Base-by-base conservation (phyloP, 2,888 invertebrate genomes). In the Agrenia bidenticulata region DNA sequence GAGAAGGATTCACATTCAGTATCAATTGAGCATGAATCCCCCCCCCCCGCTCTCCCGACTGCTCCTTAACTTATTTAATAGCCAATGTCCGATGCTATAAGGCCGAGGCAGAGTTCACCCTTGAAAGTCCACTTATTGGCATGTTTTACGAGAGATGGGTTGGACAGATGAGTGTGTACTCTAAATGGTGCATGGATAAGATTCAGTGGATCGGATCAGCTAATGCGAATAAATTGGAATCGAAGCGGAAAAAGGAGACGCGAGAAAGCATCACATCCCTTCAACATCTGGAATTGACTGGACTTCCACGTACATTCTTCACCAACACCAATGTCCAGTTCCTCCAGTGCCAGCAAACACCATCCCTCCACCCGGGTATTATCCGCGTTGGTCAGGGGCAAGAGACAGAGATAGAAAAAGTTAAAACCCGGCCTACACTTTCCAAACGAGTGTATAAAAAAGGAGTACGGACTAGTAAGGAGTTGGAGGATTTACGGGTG, bases 11-110 rank as follows among this genome's bases (percentile, higher is more conserved):
- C 55, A 45, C 62, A 62, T 62, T 62, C 62, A 62, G 55, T 62
- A 55, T 45, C 62, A 62, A 62, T 62, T 62, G 62, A 62, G 41
- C 62, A 62, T 62, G 62, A 62, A 51, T 37, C 27, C 37, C n/a
- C 45, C 5, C 9, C 42, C 27, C 49, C 42, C 45, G 19, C 42
- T 23, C 56, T 56, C 32, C 26, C 37, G 37, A 15, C 15, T n/a
- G 15, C 9, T 39, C 45, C n/a, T 45, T 45, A 45, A 32, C 32
- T 32, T 32, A 32, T 11, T 32, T 32, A 32, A 32, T 32, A 11
- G 5, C 32, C 32, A 11, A 32, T 32, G 32, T 32, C 32, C 32
- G 32, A 32, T 32, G 5, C 32, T 32, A 7, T n/a, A n/a, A n/a
- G n/a, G n/a, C n/a, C n/a, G n/a, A n/a, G n/a, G n/a, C 32, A 32